These are phyloP conservation scores for Tenthredo scrophulariae DNA, from an alignment of 2,888 invertebrate species.

Conservation along the genomic window DNA sequence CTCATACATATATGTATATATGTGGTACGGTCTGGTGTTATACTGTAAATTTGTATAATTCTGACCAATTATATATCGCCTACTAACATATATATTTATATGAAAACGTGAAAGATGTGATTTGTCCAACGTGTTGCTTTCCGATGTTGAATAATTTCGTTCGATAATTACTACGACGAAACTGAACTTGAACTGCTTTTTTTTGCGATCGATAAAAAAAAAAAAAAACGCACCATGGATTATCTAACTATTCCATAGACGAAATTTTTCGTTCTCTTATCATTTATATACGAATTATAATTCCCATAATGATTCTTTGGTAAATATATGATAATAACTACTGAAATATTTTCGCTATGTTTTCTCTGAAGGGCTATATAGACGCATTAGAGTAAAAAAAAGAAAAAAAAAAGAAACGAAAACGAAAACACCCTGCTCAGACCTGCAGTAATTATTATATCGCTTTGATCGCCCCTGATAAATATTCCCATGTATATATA, in stretches of 20 bases:
- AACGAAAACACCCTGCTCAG: neutral
- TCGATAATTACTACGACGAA: neutral
- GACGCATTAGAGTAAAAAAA: neutral
- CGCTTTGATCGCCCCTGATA: slow-evolving; percentile 7
- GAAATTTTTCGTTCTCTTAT: neutral
- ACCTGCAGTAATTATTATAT: slow-evolving; percentile 1
- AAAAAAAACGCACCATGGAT: neutral
- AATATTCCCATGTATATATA: neutral
- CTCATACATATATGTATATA: neutral
- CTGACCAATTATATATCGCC: neutral
- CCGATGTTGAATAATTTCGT: slow-evolving; percentile 13
- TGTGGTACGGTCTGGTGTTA: neutral
- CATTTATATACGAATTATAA: neutral
- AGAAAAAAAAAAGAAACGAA: too few relatives aligned
- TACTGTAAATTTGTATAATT: neutral
- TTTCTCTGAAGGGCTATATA: neutral
- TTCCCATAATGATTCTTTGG: neutral
- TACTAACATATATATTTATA: neutral
- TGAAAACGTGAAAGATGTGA: slow-evolving; percentile 31
- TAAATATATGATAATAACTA: neutral
- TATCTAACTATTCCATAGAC: neutral
- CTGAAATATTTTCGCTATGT: neutral
- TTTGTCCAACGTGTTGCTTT: slow-evolving; percentile 72
- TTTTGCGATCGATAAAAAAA: neutral
- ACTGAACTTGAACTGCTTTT: neutral